Percentiles rank a stretch among this genome's conserved stretches.
Evolutionary conservation across 35 echinoderm and acorn worm species (phyloP).

Genomic region (Lytechinus variegatus): DNA sequence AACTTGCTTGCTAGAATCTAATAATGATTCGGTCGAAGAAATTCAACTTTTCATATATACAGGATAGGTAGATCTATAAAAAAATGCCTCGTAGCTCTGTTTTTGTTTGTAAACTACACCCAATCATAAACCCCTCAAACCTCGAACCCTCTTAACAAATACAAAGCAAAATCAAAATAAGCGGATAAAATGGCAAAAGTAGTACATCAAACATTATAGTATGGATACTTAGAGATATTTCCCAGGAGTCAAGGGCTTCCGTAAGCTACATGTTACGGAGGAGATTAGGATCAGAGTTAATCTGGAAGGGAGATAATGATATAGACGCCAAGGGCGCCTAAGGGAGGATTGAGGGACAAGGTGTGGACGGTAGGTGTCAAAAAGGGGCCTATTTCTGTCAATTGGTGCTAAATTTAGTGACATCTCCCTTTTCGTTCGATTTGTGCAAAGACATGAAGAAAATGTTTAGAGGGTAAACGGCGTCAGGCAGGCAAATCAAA

Average conservation of each 20-base stretch:
- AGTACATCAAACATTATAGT: neutral
- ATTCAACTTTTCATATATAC: too few relatives aligned
- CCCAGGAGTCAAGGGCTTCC: neutral
- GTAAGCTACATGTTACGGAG: neutral
- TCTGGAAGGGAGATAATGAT: neutral
- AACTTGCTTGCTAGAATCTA: too few relatives aligned
- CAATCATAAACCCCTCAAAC: too few relatives aligned
- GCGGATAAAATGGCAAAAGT: neutral
- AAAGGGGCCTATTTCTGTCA: conserved; percentile 1
- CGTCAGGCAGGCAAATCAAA: neutral
- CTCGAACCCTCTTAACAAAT: neutral
- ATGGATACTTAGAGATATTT: neutral
- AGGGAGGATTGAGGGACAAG: neutral
- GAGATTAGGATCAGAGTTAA: neutral
- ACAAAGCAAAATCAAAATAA: neutral
- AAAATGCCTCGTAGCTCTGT: too few relatives aligned
- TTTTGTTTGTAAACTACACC: too few relatives aligned
- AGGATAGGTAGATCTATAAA: too few relatives aligned
- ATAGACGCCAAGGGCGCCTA: neutral
- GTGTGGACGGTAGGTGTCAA: neutral
- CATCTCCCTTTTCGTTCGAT: neutral
- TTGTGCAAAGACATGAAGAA: neutral
- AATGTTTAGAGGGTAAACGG: neutral
- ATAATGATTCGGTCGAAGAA: too few relatives aligned
- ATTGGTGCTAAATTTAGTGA: neutral